These are phyloP conservation scores for Chelon auratus DNA, from an alignment of 2,797 vertebrate genomes.

Conservation along the genomic window DNA sequence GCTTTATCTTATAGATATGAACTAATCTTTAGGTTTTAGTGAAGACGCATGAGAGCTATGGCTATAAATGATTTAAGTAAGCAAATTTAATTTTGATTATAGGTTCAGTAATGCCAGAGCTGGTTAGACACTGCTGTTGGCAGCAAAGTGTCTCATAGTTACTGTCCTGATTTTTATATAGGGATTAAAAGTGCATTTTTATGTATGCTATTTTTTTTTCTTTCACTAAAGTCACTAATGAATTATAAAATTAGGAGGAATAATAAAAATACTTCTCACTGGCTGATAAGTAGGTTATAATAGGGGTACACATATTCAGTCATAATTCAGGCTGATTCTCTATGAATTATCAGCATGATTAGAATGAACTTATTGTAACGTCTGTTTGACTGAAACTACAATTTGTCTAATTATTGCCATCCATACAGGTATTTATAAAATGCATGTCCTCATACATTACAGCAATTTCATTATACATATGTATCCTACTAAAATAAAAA, in stretches of 20 bases:
- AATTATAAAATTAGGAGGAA: neutral
- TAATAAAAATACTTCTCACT: neutral
- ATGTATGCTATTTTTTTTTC: neutral
- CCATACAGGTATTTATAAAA: no score
- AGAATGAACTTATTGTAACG: neutral
- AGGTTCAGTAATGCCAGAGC: conserved; percentile 1
- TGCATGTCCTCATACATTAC: no score
- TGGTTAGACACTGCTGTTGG: neutral
- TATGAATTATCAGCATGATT: neutral
- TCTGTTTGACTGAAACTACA: no score
- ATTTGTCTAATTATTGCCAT: no score
- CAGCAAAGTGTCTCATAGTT: conserved; percentile 14
- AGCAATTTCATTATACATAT: no score
- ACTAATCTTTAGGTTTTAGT: conserved; percentile 36
- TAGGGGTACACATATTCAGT: no score
- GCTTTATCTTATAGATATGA: conserved; percentile 13
- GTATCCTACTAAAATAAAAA: no score
- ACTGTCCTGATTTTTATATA: neutral
- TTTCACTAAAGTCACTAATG: neutral
- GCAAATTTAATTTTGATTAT: conserved; percentile 26
- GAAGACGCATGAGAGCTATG: neutral
- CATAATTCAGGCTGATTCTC: no score
- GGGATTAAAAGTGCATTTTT: neutral
- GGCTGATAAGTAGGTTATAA: no score
- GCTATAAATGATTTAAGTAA: conserved; percentile 22